A percentile compares a stretch with the other conserved stretches of the same genome.
Conservation (phyloP, 2,113 vertebrate species). For the Turdus rufiventris region DNA sequence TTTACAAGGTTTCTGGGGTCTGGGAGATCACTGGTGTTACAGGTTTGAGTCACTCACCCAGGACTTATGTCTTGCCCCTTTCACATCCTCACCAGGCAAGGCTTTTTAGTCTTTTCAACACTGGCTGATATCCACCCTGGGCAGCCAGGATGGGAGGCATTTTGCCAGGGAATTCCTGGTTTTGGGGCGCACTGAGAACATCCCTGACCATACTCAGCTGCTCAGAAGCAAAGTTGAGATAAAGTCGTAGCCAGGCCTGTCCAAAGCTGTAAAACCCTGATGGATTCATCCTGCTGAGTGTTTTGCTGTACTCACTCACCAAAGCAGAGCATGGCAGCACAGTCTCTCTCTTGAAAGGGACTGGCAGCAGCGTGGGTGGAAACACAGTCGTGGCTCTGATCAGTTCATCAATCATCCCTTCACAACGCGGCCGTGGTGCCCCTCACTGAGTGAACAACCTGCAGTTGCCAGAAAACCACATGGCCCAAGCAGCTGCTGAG, state of each 20-base stretch:
- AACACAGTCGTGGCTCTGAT: neutral
- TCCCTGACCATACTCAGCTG: neutral
- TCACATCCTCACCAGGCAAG: neutral
- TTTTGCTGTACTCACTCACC: neutral
- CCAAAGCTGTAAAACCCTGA: neutral
- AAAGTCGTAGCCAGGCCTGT: neutral
- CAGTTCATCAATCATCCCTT: neutral
- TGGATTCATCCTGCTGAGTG: neutral
- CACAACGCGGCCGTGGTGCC: neutral
- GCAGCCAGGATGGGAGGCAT: neutral
- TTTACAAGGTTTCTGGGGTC: neutral
- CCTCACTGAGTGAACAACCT: neutral
- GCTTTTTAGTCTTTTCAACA: neutral
- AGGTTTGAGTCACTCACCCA: neutral
- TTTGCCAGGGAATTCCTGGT: neutral
- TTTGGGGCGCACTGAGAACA: fast-evolving
- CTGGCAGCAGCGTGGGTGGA: neutral
- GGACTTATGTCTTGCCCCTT: neutral
- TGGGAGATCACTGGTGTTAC: neutral
- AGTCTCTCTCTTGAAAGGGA: neutral
- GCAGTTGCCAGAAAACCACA: neutral
- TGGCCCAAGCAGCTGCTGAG: conserved; percentile 20
- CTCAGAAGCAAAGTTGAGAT: neutral
- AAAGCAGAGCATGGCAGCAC: neutral
- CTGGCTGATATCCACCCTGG: neutral